These are phyloP conservation scores for Brachyhypopomus occidentalis DNA, from an alignment of 2,113 vertebrate species.

Conservation along the genomic window DNA sequence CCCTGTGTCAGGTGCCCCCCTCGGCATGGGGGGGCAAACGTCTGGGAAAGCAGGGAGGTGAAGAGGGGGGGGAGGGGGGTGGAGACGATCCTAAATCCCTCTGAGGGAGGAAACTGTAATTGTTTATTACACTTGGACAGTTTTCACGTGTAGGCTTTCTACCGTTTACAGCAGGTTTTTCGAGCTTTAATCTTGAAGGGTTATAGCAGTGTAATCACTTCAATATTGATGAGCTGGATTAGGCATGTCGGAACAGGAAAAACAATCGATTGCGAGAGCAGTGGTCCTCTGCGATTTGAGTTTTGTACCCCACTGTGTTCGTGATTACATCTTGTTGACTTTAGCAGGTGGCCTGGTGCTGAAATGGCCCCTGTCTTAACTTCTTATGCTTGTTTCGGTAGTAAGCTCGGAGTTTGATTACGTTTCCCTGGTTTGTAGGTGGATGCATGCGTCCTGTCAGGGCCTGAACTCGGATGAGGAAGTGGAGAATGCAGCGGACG, in stretches of 20 bases:
- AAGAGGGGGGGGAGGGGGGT: not conserved
- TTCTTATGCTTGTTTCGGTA: not conserved
- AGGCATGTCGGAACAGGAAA: not conserved
- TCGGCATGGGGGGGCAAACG: not conserved
- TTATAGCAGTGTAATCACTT: not conserved
- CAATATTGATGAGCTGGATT: not conserved
- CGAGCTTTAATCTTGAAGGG: not conserved
- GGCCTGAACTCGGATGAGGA: conserved; percentile 88
- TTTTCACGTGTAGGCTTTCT: not conserved
- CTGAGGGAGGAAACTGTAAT: not conserved
- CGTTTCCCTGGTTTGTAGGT: conserved; percentile 70
- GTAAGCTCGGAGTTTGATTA: not conserved
- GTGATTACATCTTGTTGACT: not conserved
- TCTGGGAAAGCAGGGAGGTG: not conserved
- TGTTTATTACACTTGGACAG: not conserved
- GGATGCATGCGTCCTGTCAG: conserved; percentile 95
- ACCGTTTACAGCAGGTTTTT: too few species aligned
- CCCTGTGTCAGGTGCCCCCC: not conserved
- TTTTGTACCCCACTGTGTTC: not conserved
- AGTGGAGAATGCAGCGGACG: conserved; percentile 88
- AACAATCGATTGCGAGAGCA: not conserved
- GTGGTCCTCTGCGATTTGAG: not conserved
- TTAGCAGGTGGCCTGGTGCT: not conserved
- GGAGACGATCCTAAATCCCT: not conserved
- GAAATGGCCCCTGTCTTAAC: not conserved